Conservation (phyloP, 2,113 vertebrate genomes). For the Falco punctatus region DNA sequence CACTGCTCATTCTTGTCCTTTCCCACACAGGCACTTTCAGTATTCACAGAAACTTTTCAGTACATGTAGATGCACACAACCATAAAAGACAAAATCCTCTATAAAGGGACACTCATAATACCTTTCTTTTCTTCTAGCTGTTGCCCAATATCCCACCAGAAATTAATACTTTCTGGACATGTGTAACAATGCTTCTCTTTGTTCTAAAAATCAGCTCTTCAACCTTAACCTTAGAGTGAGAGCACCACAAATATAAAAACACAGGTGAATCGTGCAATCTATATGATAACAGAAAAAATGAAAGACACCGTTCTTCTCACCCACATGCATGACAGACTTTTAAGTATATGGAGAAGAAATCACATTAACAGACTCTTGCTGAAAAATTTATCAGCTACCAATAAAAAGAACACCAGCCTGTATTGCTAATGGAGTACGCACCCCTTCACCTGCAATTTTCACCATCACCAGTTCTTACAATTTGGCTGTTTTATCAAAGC, state of each 20-base stretch:
- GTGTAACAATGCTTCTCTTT: not conserved
- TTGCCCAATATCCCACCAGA: not conserved
- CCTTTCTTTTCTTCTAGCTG: not conserved
- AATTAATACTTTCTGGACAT: not conserved
- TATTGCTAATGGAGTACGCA: not conserved
- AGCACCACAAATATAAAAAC: not conserved
- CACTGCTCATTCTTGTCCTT: not conserved
- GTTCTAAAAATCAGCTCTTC: not conserved
- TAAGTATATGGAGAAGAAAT: not conserved
- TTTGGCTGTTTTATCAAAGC: not conserved
- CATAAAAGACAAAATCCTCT: not conserved
- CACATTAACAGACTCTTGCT: not conserved
- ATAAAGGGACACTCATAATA: not conserved
- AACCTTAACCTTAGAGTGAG: not conserved
- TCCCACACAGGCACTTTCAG: not conserved
- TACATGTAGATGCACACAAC: not conserved
- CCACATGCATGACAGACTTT: not conserved
- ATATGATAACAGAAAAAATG: not conserved
- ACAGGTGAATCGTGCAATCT: not conserved
- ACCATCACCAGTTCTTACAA: not conserved
- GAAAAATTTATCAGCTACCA: not conserved
- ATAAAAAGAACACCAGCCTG: not conserved
- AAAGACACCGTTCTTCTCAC: not conserved
- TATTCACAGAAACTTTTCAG: not conserved
- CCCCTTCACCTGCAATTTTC: not conserved